phyloP scores from a whole-genome alignment of 2,888 invertebrate species.

The Drosophila mayaguana region DNA sequence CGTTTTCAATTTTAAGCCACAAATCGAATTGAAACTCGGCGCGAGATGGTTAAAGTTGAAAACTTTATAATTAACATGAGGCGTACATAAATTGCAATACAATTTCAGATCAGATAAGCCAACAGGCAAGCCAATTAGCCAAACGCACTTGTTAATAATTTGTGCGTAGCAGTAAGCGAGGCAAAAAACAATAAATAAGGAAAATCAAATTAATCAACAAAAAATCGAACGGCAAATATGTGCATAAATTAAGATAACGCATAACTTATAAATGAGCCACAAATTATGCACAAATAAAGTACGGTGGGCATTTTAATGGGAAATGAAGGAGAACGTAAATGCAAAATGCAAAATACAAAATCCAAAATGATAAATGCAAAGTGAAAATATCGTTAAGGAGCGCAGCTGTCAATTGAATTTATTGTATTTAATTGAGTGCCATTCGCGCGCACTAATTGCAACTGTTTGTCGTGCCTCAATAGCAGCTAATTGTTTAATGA shows the following conservation, averaged over 20 bases:
- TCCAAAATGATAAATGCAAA: background rate
- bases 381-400: constrained; percentile 26
- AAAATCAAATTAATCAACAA: constrained; percentile 1
- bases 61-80: constrained; percentile 38
- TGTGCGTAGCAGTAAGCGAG: constrained; percentile 3
- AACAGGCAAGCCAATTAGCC: constrained; percentile 62
- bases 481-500: constrained; percentile 65
- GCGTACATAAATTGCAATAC: constrained; percentile 43
- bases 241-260: constrained; percentile 58
- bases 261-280: constrained; percentile 51
- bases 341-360: background rate
- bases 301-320: constrained; percentile 23
- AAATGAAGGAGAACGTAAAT: background rate
- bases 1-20: background rate
- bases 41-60: background rate
- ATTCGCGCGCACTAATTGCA: constrained; percentile 69
- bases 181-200: constrained; percentile 3
- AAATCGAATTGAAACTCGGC: constrained; percentile 1
- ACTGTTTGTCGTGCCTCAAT: constrained; percentile 55
- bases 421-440: constrained; percentile 73
- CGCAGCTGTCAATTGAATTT: constrained; percentile 74
- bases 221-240: constrained; percentile 52
- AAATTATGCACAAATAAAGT: constrained; percentile 25
- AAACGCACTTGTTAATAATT: constrained; percentile 49
- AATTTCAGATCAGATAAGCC: constrained; percentile 55